A percentile compares a stretch with the other conserved stretches of the same genome.
These are phyloP conservation scores for Pseudorhombus dupliciocellatus DNA, from an alignment of 2,113 vertebrate species.

Conservation along the genomic window DNA sequence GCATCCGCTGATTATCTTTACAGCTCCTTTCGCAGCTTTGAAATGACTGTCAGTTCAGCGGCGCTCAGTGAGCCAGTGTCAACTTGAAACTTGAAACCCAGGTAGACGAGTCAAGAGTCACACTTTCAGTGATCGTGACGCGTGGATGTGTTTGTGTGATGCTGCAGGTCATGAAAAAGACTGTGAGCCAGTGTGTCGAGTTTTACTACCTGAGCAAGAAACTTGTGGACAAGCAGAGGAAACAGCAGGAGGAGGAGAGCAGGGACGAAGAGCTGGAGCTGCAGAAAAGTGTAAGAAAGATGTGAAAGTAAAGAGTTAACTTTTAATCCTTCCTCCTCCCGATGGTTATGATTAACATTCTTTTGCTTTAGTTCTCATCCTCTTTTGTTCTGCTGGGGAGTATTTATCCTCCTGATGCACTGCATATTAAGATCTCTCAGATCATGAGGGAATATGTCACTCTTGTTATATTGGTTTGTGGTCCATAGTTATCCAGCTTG, in stretches of 20 bases:
- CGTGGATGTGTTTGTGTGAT: background rate
- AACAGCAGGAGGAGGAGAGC: constrained; percentile 64
- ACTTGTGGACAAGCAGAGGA: constrained; percentile 75
- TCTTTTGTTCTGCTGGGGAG: background rate
- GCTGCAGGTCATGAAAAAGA: constrained; percentile 80
- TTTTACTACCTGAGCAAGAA: constrained; percentile 83
- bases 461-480: constrained; percentile 8
- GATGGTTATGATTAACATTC: background rate
- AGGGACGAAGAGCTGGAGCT: constrained; percentile 41
- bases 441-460: no score
- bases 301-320: background rate
- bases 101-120: no score
- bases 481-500: constrained; percentile 4
- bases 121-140: no score
- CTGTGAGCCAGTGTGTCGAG: constrained; percentile 80
- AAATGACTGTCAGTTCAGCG: background rate
- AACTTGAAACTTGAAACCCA: background rate
- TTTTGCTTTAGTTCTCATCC: background rate
- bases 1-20: background rate
- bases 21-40: background rate
- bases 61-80: background rate
- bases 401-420: background rate
- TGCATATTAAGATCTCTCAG: background rate
- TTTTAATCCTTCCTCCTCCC: background rate
- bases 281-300: constrained; percentile 51